Base-by-base conservation (phyloP, 2,113 vertebrate species). In the Cyanocitta stelleri region DNA sequence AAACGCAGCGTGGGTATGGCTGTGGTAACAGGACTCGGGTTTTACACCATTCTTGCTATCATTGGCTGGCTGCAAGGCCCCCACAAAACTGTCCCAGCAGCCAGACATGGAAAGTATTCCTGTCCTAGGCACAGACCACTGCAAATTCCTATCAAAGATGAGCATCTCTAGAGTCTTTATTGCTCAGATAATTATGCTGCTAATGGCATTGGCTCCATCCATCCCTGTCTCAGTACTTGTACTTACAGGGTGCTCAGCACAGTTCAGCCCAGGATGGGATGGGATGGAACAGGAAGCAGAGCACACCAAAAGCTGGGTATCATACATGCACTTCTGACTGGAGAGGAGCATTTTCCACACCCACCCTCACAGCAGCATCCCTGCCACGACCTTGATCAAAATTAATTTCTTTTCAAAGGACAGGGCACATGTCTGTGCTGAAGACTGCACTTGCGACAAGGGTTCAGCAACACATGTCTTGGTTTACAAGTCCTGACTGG, bases 1-100 rank as follows among this genome's bases (percentile, higher is more conserved):
- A 97, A 97, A 97, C 88, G n/a, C 75, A 86, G 95, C 43, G 75
- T 96, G 96, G 95, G 96, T 85, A 92, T 2, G 41, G 89, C 64
- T 92, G 67, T 64, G 74, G 32, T 82, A 90, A 93, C 6, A 89
- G 48, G 66, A 87, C 74, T 87, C 0, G 0, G 39, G 72, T 78
- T 96, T 89, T 82, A 88, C 85, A 89, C 91, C 8, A 5, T 46
- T 35, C 37, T 67, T 77, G 46, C 56, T 78, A 23, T 52, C 78
- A 78, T 0, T 73, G 80, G 61, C 59, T 86, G 59, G 58, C 63
- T 87, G n/a, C 29, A 66, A 94, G 66, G 54, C 59, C 61, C 86
- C 61, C 87, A 83, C 67, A 75, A 43, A 91, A 55, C 43, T 32
- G 46, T 72, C 81, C 84, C 78, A 83, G 71, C 37, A 88, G 49